Percentiles rank a stretch among this genome's conserved stretches.
These are phyloP conservation scores for Hesperia comma DNA, from an alignment of 2,888 invertebrate species.

Conservation along the genomic window DNA sequence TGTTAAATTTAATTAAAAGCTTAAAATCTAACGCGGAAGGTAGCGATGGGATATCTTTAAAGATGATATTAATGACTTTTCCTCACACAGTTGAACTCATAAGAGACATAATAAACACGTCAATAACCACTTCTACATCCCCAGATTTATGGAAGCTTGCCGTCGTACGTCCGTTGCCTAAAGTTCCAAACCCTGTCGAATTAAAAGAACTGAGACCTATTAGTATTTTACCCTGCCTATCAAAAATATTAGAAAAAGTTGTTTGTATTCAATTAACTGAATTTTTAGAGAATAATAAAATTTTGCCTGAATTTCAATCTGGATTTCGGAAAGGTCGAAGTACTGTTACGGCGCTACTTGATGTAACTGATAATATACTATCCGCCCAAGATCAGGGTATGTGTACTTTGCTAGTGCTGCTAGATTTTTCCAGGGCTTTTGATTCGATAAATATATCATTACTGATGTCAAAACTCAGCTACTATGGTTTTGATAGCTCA, in stretches of 20 bases:
- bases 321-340: slow-evolving; percentile 3
- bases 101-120: slow-evolving; percentile 28
- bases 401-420: too few relatives aligned
- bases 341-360: slow-evolving; percentile 1
- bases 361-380: too few relatives aligned
- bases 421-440: too few relatives aligned
- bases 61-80: slow-evolving; percentile 30
- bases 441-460: too few relatives aligned
- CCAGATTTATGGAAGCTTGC: slow-evolving; percentile 37
- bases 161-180: slow-evolving; percentile 38
- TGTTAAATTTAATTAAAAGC: not conserved
- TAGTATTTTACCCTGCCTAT: too few relatives aligned
- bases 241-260: slow-evolving; percentile 37
- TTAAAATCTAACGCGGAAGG: slow-evolving; percentile 25
- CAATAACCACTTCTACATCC: slow-evolving; percentile 24
- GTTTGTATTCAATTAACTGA: too few relatives aligned
- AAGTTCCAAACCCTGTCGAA: slow-evolving; percentile 29
- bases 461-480: too few relatives aligned
- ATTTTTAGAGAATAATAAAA: not conserved
- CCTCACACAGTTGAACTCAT: slow-evolving; percentile 22
- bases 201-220: slow-evolving; percentile 42
- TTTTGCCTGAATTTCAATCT: not conserved
- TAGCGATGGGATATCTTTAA: slow-evolving; percentile 17
- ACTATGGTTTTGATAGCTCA: too few relatives aligned
- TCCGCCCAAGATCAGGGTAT: too few relatives aligned